phyloP scores from a whole-genome alignment of 2,113 vertebrate species.

The Halichoerus grypus region DNA sequence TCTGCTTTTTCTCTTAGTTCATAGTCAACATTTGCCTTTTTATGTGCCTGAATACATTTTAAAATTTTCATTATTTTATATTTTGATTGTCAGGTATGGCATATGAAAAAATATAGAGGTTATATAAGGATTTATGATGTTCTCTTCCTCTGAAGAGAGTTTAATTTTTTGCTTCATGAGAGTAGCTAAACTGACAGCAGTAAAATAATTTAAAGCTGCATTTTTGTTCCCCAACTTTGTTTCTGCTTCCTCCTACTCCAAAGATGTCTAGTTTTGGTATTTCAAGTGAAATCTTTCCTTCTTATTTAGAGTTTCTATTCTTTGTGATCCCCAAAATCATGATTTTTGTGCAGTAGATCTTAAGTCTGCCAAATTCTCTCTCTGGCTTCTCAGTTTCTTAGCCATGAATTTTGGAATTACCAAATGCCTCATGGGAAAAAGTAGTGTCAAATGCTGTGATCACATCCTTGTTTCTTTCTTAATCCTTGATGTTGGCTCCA shows the following conservation, averaged over 20 bases:
- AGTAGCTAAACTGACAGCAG: neutral
- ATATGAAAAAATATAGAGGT: neutral
- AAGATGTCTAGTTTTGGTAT: neutral
- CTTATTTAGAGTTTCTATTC: neutral
- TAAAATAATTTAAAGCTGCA: neutral
- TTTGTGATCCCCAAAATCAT: neutral
- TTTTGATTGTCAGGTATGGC: neutral
- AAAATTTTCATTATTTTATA: neutral
- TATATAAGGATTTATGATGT: neutral
- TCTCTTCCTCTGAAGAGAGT: neutral
- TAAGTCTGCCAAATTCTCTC: neutral
- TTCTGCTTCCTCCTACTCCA: neutral
- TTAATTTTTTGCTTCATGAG: neutral
- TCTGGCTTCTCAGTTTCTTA: neutral
- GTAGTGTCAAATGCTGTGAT: neutral
- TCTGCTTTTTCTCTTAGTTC: neutral
- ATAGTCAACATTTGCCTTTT: neutral
- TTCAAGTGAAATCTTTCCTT: neutral
- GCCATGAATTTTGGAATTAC: neutral
- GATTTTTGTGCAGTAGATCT: neutral
- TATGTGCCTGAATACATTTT: neutral
- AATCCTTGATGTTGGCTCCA: neutral
- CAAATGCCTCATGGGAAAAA: neutral
- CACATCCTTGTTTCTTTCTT: neutral
- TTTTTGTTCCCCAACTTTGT: neutral